Base-by-base conservation (phyloP, 1,140 invertebrate genomes). In the Pygmarrhopalites habei region DNA sequence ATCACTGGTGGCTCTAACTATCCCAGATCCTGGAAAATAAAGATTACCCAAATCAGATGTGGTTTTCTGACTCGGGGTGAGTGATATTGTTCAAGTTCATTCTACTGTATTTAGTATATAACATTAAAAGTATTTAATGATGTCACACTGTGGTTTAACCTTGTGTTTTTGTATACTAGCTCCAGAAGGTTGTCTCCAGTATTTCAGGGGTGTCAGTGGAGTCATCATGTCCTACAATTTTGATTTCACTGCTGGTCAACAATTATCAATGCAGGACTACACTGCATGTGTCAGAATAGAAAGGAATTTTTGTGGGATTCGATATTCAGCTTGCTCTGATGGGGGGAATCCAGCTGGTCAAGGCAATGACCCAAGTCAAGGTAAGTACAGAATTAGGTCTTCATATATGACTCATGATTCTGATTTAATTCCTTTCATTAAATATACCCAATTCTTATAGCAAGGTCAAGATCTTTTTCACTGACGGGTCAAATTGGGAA, bases 201-300 rank as follows among this genome's bases (percentile, higher is more conserved):
- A 89, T 70, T 88, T 81, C 74, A 87, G 84, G 0, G 86, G 88
- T 0, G 85, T 90, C 0, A 85, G 86, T 23, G 90, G 89, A 0
- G 83, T 85, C 56, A 80, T 92, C 5, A 81, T 82, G 14, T 89
- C 87, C 2, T 93, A 88, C 74, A 93, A 93, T 76, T 92, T 86
- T 71, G 87, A 91, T 63, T 79, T 85, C 0, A 76, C 77, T 0
- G 79, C 75, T 1, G 89, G 89, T 0, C 76, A 88, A n/a, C 89
- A 92, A 72, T 77, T 93, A 0, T 89, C 88, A 25, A 92, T 92
- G 75, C 89, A 92, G 73, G 88, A 92, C 72, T 93, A 92, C 74
- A 87, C 87, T 59, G 85, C 90, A 53, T 93, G 90, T 73, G 82
- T 92, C 19, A 76, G 90, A 29, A 86, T 85, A 64, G 90, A 92